These are phyloP conservation scores for Griposia aprilina DNA, from an alignment of 2,888 invertebrate species.

Conservation along the genomic window DNA sequence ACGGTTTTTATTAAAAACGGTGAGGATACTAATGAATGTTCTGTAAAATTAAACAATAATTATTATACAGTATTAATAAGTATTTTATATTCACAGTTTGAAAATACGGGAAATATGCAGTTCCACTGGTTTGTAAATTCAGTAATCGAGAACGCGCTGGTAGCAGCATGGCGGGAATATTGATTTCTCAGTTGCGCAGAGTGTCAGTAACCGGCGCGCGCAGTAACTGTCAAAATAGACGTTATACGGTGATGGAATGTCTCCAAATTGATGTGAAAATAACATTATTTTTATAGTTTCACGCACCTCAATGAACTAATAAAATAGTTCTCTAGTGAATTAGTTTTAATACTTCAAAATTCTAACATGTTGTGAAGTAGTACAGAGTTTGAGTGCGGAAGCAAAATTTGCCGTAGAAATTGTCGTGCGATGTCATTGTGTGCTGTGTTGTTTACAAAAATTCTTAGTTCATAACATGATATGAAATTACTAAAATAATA, in stretches of 20 bases:
- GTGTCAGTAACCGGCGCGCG: slow-evolving; percentile 78
- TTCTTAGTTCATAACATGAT: slow-evolving; percentile 17
- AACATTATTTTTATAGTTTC: slow-evolving; percentile 11
- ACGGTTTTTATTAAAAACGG: background rate
- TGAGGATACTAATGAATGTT: background rate
- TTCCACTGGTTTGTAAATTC: background rate
- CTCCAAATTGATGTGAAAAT: slow-evolving; percentile 47
- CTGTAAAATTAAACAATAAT: background rate
- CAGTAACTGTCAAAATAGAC: slow-evolving; percentile 81
- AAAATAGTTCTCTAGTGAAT: background rate
- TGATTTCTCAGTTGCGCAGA: slow-evolving; percentile 77
- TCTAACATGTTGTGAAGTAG: slow-evolving; percentile 23
- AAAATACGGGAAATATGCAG: background rate
- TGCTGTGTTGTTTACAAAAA: slow-evolving; percentile 63
- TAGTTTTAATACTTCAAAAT: slow-evolving; percentile 11
- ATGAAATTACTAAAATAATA: slow-evolving; percentile 15
- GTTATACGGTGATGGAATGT: slow-evolving; percentile 38
- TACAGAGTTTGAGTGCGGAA: slow-evolving; percentile 1
- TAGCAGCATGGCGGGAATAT: slow-evolving; percentile 72
- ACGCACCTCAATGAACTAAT: slow-evolving; percentile 11
- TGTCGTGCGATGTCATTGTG: slow-evolving; percentile 32
- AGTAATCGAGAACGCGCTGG: slow-evolving; percentile 62
- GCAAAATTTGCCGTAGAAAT: slow-evolving; percentile 34
- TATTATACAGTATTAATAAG: background rate
- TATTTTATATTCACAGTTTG: background rate